These are phyloP conservation scores for Euspilapteryx auroguttella DNA, from an alignment of 2,888 invertebrate genomes.

Conservation along the genomic window DNA sequence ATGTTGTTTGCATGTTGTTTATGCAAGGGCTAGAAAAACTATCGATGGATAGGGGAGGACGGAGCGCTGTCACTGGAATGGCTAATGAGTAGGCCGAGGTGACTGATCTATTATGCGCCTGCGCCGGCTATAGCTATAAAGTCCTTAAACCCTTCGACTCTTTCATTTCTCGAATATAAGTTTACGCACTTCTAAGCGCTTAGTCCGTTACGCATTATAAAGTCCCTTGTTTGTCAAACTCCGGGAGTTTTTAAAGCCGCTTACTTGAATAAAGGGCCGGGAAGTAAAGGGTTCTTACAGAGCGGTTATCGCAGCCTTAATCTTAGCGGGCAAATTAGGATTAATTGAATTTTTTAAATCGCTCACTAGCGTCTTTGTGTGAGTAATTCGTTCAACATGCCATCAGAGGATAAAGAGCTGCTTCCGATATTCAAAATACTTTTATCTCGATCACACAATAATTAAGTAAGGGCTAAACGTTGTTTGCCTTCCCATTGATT, in stretches of 20 bases:
- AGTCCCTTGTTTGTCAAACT: constrained; percentile 49
- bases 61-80: constrained; percentile 33
- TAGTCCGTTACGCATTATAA: constrained; percentile 46
- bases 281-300: constrained; percentile 49
- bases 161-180: too few relatives aligned
- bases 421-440: too few relatives aligned
- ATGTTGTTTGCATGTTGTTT: constrained; percentile 36
- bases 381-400: constrained; percentile 42
- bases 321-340: constrained; percentile 56
- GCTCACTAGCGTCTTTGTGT: constrained; percentile 38
- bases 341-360: constrained; percentile 56
- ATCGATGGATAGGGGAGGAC: constrained; percentile 18
- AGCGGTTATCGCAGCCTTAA: constrained; percentile 50
- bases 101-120: constrained; percentile 36
- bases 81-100: constrained; percentile 17
- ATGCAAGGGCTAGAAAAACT: constrained; percentile 22
- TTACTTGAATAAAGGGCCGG: constrained; percentile 42
- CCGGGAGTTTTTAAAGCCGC: constrained; percentile 49
- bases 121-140: too few relatives aligned
- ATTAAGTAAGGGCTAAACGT: too few relatives aligned
- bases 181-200: constrained; percentile 28
- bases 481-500: too few relatives aligned
- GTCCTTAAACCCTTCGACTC: too few relatives aligned
- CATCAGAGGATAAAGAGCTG: constrained; percentile 30
- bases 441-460: too few relatives aligned